Evolutionary conservation across 53 echinoderm and acorn worm species (phyloP), one percentile per base, ranked within the genome.

Genomic region (Holothuria scabra): DNA sequence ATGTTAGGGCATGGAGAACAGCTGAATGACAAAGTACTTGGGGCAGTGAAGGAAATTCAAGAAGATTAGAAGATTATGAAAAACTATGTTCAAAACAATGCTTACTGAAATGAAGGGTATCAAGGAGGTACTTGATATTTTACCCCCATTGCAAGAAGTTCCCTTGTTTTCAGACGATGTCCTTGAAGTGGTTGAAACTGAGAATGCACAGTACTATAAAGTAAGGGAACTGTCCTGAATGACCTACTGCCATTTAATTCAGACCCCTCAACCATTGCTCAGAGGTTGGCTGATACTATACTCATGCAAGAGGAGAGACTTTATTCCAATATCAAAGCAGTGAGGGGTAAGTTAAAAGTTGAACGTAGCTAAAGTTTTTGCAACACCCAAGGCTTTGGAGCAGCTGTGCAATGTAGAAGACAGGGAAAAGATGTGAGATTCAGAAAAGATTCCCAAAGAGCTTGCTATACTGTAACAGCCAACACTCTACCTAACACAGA

Each of bases 151-250:
- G 64, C 64, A 64, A 1, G 64, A 64, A 64, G 64, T 25, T 25
- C 64, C 64, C 64, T 64, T 64, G 64, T 25, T 64, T 64, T 64
- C 64, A 25, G 64, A 28, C 10, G 23, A 64, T 64, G 64, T 31
- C 18, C 65, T 65, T 28, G 31, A 24, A 28, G 65, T 65, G 28
- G 18, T 22, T 28, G 65, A 28, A 65, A 65, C 28, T 65, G 65
- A 65, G 65, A 28, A 5, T 65, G 65, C 28, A 65, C 65, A 65
- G 65, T 65, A 65, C 28, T 65, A 65, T 28, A 23, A 65, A 65
- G 65, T 65, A 65, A 65, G 31, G 65, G 31, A 65, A 28, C 3
- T 31, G 28, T 28, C 31, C 8, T 65, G 12, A 31, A 13, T 31
- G 12, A 1, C 14, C 65, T 64, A 13, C 30, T 64, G 64, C 64